Evolutionary conservation across 2,888 invertebrate genomes (phyloP), one percentile per base, ranked within the genome.

Genomic region (Nomada hirtipes): DNA sequence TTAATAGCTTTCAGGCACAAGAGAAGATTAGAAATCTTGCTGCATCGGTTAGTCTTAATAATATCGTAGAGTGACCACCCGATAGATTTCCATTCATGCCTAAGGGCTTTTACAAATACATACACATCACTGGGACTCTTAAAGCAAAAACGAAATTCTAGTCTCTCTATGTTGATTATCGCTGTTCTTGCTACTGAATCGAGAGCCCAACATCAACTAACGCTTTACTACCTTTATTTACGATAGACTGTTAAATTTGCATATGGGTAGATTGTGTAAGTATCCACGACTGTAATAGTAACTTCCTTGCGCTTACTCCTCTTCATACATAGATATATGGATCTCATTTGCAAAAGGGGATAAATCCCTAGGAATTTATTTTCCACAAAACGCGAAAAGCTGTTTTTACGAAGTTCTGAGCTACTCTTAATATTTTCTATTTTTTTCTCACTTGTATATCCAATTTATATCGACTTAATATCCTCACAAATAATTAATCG

Each of bases 31-130:
- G 55, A 50, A 50, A 50, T 57, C 26, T 29, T 26, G 11, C 26
- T 26, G 26, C 15, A 29, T 23, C 26, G 26, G 13, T 57, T 15
- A 26, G 13, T 57, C 26, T 26, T 29, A 23, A 26, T 13, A 15
- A 23, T 15, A 26, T 57, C 57, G 23, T 4, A 13, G 13, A 26
- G 20, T 57, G 47, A 63, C 63, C 63, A 44, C 23, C 23, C 47
- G 47, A 47, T 47, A 63, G 47, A 63, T 63, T 18, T 20, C 63
- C 44, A 63, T 20, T 63, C 47, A 63, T 47, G 63, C 63, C 7
- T 23, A 63, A 47, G 15, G 23, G 23, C 11, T 47, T 20, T 7
- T 4, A 63, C 44, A 47, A 36, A 7, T 36, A 36, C 63, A 11
- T 63, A 63, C 63, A 23, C 63, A 47, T 4, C 13, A 63, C 23